phyloP scores from a whole-genome alignment of 2,888 invertebrate genomes.

The Nephrotoma guestfalica region DNA sequence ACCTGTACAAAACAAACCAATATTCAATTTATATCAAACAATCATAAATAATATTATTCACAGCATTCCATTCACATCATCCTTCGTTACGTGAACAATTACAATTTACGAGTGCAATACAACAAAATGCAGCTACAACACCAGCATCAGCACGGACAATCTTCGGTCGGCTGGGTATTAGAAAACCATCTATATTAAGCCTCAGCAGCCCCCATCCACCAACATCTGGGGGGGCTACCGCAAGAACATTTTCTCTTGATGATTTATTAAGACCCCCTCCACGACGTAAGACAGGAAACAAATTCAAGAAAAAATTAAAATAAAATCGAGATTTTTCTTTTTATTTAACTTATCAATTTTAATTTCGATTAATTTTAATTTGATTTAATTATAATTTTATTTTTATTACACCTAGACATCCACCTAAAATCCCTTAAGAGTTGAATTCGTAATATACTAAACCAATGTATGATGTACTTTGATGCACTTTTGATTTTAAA shows the following conservation, averaged over 20 bases:
- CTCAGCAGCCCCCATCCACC: constrained; percentile 47
- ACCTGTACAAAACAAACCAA: not conserved
- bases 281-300: constrained; percentile 53
- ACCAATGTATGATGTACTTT: not conserved
- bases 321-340: not conserved
- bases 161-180: constrained; percentile 72
- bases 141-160: constrained; percentile 49
- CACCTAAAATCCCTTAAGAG: not conserved
- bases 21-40: not conserved
- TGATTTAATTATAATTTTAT: not conserved
- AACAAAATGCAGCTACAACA: constrained; percentile 33
- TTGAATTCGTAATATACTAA: not conserved
- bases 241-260: constrained; percentile 76
- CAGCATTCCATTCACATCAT: constrained; percentile 25
- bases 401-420: not conserved
- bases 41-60: not conserved
- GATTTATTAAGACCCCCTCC: constrained; percentile 73
- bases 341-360: not conserved
- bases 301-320: not conserved
- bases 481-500: not conserved
- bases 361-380: not conserved
- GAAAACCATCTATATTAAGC: constrained; percentile 75
- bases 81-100: constrained; percentile 45
- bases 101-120: constrained; percentile 35
- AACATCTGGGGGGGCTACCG: constrained; percentile 42